A percentile compares a stretch with the other conserved stretches of the same genome.
These are phyloP conservation scores for Corythornis cristatus DNA, from an alignment of 2,113 vertebrate genomes.

Conservation along the genomic window DNA sequence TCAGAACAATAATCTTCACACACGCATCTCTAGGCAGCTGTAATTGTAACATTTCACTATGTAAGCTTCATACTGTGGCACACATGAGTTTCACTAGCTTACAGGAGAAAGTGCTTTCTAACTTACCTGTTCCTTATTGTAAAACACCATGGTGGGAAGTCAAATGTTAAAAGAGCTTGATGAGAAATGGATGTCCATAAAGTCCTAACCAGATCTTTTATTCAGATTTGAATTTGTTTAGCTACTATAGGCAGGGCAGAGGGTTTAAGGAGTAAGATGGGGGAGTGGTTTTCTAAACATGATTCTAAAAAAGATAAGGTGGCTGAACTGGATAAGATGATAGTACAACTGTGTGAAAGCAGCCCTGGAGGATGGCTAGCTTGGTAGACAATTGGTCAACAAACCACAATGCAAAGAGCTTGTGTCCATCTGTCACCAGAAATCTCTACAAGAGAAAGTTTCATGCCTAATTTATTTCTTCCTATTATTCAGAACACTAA, in stretches of 20 bases:
- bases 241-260: not conserved
- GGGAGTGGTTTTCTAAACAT: not conserved
- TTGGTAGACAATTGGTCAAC: not conserved
- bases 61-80: not conserved
- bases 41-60: not conserved
- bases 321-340: not conserved
- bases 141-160: not conserved
- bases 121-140: not conserved
- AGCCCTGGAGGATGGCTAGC: not conserved
- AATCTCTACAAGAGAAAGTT: not conserved
- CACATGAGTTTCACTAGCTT: not conserved
- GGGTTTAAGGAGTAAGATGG: not conserved
- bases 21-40: not conserved
- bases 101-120: not conserved
- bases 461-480: not conserved
- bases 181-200: not conserved
- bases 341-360: not conserved
- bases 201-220: not conserved
- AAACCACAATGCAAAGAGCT: not conserved
- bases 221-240: not conserved
- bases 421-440: not conserved
- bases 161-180: not conserved
- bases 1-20: constrained; percentile 1
- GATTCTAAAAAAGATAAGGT: not conserved
- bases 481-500: not conserved